phyloP scores from a whole-genome alignment of 2,113 vertebrate genomes.

The Alligator mississippiensis region DNA sequence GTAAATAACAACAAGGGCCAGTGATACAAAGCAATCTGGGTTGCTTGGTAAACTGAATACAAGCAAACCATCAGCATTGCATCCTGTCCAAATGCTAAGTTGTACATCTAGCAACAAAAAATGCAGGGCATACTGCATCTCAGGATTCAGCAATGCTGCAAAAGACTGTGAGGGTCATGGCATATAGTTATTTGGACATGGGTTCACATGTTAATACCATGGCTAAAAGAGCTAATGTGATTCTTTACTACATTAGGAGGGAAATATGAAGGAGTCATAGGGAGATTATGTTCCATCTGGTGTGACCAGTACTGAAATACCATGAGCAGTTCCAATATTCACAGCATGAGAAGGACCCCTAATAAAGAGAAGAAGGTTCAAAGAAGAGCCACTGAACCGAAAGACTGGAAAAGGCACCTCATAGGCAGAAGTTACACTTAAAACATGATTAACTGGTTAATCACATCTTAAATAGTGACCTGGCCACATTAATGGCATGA shows the following conservation, averaged over 20 bases:
- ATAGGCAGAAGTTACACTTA: too few species aligned
- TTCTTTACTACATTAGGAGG: neutral
- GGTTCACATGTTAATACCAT: neutral
- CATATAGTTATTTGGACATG: neutral
- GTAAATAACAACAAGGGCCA: neutral
- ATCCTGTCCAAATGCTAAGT: neutral
- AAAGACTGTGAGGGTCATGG: neutral
- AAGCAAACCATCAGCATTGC: neutral
- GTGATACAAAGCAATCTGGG: fast-evolving
- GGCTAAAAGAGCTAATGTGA: neutral
- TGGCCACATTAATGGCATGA: too few species aligned
- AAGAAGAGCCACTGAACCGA: neutral
- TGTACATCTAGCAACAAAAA: neutral
- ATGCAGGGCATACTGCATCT: neutral
- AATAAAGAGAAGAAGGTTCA: fast-evolving
- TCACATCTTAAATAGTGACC: too few species aligned
- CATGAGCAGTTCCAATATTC: neutral
- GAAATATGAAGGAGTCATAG: conserved; percentile 1
- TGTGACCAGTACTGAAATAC: neutral
- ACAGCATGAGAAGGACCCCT: neutral
- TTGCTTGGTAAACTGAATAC: neutral
- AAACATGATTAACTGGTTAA: too few species aligned
- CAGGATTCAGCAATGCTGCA: neutral
- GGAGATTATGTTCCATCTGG: neutral
- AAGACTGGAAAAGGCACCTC: neutral